A percentile compares a stretch with the other conserved stretches of the same genome.
Evolutionary conservation across 2,113 vertebrate genomes (phyloP).

Genomic region (Hemiscyllium ocellatum): DNA sequence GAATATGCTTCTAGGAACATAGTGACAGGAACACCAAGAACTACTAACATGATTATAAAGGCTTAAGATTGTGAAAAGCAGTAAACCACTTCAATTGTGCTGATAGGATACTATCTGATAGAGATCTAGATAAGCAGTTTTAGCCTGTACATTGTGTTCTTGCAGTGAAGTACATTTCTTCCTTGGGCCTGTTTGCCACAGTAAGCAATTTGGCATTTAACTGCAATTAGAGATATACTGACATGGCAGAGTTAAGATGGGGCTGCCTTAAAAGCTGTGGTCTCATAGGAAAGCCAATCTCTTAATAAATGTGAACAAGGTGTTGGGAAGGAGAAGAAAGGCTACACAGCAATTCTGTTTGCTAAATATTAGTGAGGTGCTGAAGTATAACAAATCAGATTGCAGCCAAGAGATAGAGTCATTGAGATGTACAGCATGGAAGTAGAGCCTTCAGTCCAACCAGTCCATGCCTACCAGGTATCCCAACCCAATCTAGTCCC

Average conservation of each 20-base stretch:
- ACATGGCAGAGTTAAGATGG: background rate
- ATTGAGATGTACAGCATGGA: too few species aligned
- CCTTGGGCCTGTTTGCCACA: background rate
- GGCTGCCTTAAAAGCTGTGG: background rate
- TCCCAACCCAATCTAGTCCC: too few species aligned
- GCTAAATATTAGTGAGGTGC: background rate
- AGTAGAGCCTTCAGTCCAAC: too few species aligned
- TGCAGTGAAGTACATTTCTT: background rate
- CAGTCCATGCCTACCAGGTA: too few species aligned
- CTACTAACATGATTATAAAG: background rate
- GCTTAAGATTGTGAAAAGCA: background rate
- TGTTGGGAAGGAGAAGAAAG: background rate
- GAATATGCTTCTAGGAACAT: background rate
- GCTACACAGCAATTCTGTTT: background rate
- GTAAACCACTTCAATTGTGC: background rate
- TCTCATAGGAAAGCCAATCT: background rate
- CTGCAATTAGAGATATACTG: background rate
- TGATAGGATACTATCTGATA: background rate
- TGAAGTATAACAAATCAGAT: background rate
- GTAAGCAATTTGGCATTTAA: background rate
- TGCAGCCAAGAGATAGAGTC: background rate
- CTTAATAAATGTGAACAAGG: background rate
- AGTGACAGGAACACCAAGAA: background rate
- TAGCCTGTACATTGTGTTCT: background rate
- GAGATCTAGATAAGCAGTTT: background rate